A percentile compares a stretch with the other conserved stretches of the same genome.
Evolutionary conservation across 2,888 invertebrate species (phyloP).

Genomic region (Deilephila elpenor): DNA sequence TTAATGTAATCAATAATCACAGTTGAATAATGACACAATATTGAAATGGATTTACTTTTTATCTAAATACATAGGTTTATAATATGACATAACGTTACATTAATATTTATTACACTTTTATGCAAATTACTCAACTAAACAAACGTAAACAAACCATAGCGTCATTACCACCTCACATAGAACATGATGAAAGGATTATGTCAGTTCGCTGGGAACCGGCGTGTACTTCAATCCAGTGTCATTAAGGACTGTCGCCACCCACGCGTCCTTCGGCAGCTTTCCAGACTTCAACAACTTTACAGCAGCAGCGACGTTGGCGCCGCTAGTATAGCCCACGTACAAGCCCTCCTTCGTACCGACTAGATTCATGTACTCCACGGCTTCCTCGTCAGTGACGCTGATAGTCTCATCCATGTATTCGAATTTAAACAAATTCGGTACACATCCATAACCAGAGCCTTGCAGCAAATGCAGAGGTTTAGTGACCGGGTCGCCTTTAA

Average conservation of each 20-base stretch:
- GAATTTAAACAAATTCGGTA: slow-evolving; percentile 71
- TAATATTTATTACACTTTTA: too few relatives aligned
- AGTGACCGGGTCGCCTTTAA: slow-evolving; percentile 70
- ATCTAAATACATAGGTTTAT: too few relatives aligned
- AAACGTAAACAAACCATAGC: too few relatives aligned
- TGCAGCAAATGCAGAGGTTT: slow-evolving; percentile 77
- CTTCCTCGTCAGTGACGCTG: slow-evolving; percentile 72
- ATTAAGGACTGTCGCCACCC: slow-evolving; percentile 73
- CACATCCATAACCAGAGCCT: slow-evolving; percentile 76
- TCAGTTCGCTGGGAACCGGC: slow-evolving; percentile 61
- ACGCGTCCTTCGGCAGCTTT: slow-evolving; percentile 66
- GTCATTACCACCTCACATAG: too few relatives aligned
- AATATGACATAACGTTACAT: too few relatives aligned
- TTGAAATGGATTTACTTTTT: too few relatives aligned
- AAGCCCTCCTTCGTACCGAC: slow-evolving; percentile 75
- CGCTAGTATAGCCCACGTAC: slow-evolving; percentile 78
- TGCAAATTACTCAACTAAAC: too few relatives aligned
- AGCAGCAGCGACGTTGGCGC: slow-evolving; percentile 76
- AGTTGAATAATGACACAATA: too few relatives aligned
- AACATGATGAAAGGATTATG: slow-evolving; percentile 30
- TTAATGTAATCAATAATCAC: too few relatives aligned
- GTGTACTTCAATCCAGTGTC: slow-evolving; percentile 77
- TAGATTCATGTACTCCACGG: slow-evolving; percentile 63
- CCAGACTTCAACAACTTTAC: slow-evolving; percentile 73
- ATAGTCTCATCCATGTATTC: slow-evolving; percentile 73